Conservation (phyloP, 2,888 invertebrate genomes). For the Onchidella celtica region DNA sequence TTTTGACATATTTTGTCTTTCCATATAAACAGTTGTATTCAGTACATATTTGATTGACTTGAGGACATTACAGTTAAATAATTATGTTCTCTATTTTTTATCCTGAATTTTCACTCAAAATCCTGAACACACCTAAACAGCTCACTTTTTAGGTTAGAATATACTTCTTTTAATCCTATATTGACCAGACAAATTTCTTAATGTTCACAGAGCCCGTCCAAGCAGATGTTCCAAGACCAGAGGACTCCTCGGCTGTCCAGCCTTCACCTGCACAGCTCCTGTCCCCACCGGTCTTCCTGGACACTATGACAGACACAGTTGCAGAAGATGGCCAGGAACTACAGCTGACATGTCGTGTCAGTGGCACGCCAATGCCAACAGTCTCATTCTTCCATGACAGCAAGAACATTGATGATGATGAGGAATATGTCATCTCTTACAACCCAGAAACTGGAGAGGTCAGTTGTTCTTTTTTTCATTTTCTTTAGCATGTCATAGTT, state of each 20-base stretch:
- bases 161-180: too few relatives aligned
- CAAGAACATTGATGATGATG: constrained; percentile 78
- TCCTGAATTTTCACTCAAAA: too few relatives aligned
- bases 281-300: constrained; percentile 74
- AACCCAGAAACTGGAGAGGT: constrained; percentile 76
- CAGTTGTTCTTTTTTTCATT: background rate
- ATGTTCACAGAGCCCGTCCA: constrained; percentile 60
- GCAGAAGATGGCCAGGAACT: constrained; percentile 78
- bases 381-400: constrained; percentile 80
- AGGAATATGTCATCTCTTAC: constrained; percentile 79
- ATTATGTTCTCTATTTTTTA: too few relatives aligned
- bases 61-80: too few relatives aligned
- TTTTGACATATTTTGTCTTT: too few relatives aligned
- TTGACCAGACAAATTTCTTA: too few relatives aligned
- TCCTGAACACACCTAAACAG: too few relatives aligned
- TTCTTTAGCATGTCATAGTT: too few relatives aligned
- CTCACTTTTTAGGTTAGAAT: too few relatives aligned
- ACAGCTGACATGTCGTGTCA: constrained; percentile 73
- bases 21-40: too few relatives aligned
- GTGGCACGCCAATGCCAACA: constrained; percentile 74
- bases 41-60: too few relatives aligned
- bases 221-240: constrained; percentile 55
- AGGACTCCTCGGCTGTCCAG: constrained; percentile 58
- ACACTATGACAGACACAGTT: constrained; percentile 64
- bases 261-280: constrained; percentile 67